Percentiles rank a stretch among this genome's conserved stretches.
Evolutionary conservation across 1,140 invertebrate species (phyloP).

Genomic region (Drosophila ogumai): DNA sequence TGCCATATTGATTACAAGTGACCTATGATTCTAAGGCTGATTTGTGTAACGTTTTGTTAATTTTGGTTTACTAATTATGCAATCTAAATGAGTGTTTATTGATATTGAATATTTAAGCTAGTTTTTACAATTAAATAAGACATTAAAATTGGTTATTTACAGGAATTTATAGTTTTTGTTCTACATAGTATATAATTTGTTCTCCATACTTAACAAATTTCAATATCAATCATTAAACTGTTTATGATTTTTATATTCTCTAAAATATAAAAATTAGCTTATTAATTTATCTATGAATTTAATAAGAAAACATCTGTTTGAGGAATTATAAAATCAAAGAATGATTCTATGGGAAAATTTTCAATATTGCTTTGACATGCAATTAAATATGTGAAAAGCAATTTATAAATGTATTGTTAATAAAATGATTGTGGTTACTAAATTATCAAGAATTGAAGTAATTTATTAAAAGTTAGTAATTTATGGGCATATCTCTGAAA

Average conservation of each 20-base stretch:
- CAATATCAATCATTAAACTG: background rate
- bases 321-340: background rate
- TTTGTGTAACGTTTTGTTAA: background rate
- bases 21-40: background rate
- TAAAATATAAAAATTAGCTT: no score
- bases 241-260: background rate
- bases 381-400: background rate
- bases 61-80: background rate
- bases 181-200: background rate
- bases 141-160: background rate
- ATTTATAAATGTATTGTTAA: background rate
- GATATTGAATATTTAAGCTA: background rate
- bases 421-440: background rate
- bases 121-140: background rate
- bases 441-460: no score
- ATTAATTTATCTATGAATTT: background rate
- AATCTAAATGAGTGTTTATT: background rate
- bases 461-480: background rate
- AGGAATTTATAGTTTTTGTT: no score
- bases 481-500: background rate
- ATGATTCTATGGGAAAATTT: background rate
- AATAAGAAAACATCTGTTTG: background rate
- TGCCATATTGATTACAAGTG: background rate
- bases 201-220: background rate
- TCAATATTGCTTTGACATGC: background rate